Base-by-base conservation (phyloP, 1,140 invertebrate species). In the Megalonaias nervosa region DNA sequence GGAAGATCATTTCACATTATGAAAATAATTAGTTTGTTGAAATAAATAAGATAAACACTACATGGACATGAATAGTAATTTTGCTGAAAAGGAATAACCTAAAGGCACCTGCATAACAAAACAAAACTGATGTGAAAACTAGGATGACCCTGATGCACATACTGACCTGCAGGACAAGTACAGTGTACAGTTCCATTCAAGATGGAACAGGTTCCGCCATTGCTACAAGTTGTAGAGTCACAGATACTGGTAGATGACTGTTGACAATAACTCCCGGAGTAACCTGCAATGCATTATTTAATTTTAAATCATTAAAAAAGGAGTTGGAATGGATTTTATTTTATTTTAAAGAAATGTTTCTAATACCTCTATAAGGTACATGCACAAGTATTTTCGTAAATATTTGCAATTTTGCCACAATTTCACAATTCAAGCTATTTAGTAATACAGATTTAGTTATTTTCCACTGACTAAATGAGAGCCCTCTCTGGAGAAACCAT, bases 121-220 rank as follows among this genome's bases (percentile, higher is more conserved):
- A 48, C 38, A 48, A 48, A 48, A 48, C 11, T 6, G 9, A 6
- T 48, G 38, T 5, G 6, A 11, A 71, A 26, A 71, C 61, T 14
- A 57, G n/a, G 58, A 15, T 21, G n/a, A 59, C 1, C 19, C 12
- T n/a, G 55, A 59, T 23, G 0, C 4, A 57, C 15, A 21, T 67
- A 23, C 64, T 67, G 66, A 72, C 77, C 74, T 61, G 69, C 31
- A 61, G 67, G 23, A 80, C 81, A 83, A 59, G 55, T 26, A 64
- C 81, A 83, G n/a, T 23, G 11, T 56, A 70, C 17, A 11, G 14
- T 14, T 12, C 75, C 75, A 11, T 13, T 26, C 9, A 31, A 17
- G 26, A 75, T 78, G 13, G 31, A 55, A 65, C 84, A 85, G 9
- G 80, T 82, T 16, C 75, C 82, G 55, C 82, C 82, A 68, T 84